A percentile compares a stretch with the other conserved stretches of the same genome.
Conservation (phyloP, 2,888 invertebrate species). For the Phyto melanocephala region DNA sequence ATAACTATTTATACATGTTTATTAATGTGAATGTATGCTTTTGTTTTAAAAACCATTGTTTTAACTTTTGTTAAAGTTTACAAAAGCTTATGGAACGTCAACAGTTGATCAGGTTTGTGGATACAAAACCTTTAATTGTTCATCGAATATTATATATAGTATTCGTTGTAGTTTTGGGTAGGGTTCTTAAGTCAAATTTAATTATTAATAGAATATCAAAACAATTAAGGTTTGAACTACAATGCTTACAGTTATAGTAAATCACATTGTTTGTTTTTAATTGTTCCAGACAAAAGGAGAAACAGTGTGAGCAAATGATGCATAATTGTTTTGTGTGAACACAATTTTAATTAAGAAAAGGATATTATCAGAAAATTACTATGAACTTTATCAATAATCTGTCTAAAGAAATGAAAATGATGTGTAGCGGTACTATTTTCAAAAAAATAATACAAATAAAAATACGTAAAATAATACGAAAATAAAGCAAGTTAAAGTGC, state of each 20-base stretch:
- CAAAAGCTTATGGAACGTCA: not conserved
- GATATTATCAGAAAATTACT: too few species aligned
- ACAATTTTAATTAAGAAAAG: too few species aligned
- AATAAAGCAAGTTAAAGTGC: too few species aligned
- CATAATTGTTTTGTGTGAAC: too few species aligned
- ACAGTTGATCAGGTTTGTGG: not conserved
- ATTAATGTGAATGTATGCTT: not conserved
- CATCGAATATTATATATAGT: constrained; percentile 1
- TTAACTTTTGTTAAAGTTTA: not conserved
- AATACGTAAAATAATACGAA: too few species aligned
- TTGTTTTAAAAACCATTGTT: not conserved
- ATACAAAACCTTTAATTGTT: not conserved
- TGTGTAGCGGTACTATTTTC: too few species aligned
- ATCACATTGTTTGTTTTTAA: not conserved
- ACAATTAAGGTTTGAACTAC: not conserved
- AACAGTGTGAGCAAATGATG: too few species aligned
- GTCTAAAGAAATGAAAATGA: too few species aligned
- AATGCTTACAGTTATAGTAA: not conserved
- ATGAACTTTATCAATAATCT: too few species aligned
- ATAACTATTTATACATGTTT: not conserved
- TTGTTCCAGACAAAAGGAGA: too few species aligned
- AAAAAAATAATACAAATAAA: too few species aligned
- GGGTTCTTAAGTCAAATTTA: constrained; percentile 24
- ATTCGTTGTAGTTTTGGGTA: not conserved
- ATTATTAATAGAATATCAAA: too few species aligned